Base-by-base conservation (phyloP, 2,888 invertebrate species). In the Oeneis ivallda region DNA sequence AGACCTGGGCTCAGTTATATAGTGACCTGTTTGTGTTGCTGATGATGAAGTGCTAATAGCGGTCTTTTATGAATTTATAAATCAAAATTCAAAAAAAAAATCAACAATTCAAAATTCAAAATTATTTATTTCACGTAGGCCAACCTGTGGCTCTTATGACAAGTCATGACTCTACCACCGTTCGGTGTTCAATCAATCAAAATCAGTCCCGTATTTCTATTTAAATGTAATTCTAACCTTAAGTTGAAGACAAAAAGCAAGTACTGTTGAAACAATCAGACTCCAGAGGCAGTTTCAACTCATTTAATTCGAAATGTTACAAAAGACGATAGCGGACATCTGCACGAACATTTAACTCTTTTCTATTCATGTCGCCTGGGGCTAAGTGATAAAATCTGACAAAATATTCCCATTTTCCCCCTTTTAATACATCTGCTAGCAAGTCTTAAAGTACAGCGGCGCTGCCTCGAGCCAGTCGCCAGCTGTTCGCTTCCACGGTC, bases 401-500 rank as follows among this genome's bases (percentile, higher is more conserved):
- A 78, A 84, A 85, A 88, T 85, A 83, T 82, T 76, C 78, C 77
- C 82, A 80, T 87, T 87, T 85, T 85, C 81, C 79, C 79, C 81
- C 81, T 84, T 87, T 87, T 84, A 89, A 86, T 87, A 89, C 89
- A 85, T 89, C 85, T 86, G 85, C 83, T 83, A 83, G 84, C 81
- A 85, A 88, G 84, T 83, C 85, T 74, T 79, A 79, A 79, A 76
- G 80, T 77, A 77, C 77, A 71, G 74, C 79, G 77, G 75, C 76
- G 79, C 77, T 76, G 87, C 89, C 88, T 75, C 80, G 80, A 84
- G 89, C 81, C 75, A 80, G 81, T 80, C 87, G 90, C 85, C 91
- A 91, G 88, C 89, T 91, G 90, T 83, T 85, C 83, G 76, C 75
- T 74, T 76, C 76, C 73, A 71, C 79, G 80, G 79, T 80, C 81